Base-by-base conservation (phyloP, 2,888 invertebrate genomes). In the Cerastis leucographa region DNA sequence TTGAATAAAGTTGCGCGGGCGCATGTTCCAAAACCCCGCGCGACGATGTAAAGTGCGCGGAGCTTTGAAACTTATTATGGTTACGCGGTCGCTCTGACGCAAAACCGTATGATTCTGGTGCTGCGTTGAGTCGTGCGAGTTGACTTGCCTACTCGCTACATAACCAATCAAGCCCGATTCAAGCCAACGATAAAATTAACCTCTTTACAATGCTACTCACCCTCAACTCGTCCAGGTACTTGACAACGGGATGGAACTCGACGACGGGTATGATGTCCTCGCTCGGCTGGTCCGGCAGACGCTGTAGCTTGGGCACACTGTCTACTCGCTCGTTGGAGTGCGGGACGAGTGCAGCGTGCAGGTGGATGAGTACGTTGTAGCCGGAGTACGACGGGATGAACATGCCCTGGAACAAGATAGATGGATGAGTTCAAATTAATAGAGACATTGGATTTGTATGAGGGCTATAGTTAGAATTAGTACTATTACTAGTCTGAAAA, bases 331-430 rank as follows among this genome's bases (percentile, higher is more conserved):
- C 95, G 42, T 91, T 85, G 11, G 91, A 85, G 87, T 94, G 84
- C 40, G 96, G 95, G 14, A 94, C 85, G 95, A 96, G 92, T 94
- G 96, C 70, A 93, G 92, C 40, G 80, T 97, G 96, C 9, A 99
- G 92, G 88, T 97, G 97, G 89, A 99, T 98, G 0, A 99, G 79
- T 14, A 98, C 97, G 95, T 99, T 98, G 93, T 98, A 99, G 3
- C 98, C 98, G 0, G 92, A 80, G 35, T 93, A 91, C 9, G 94
- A 95, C 19, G 96, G 95, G n/a, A 95, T 87, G 90, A 95, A 96
- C 1, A 91, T 92, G 8, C 91, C 91, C 96, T 96, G 89, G 7
- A 54, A 49, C 3, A 35, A 35, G 2, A 14, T 17, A 49, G 49
- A 25, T 1, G 19, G 3, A 25, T 19, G 11, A 19, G 11, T 11